Base-by-base conservation (phyloP, 2,113 vertebrate species). In the Neofelis nebulosa region DNA sequence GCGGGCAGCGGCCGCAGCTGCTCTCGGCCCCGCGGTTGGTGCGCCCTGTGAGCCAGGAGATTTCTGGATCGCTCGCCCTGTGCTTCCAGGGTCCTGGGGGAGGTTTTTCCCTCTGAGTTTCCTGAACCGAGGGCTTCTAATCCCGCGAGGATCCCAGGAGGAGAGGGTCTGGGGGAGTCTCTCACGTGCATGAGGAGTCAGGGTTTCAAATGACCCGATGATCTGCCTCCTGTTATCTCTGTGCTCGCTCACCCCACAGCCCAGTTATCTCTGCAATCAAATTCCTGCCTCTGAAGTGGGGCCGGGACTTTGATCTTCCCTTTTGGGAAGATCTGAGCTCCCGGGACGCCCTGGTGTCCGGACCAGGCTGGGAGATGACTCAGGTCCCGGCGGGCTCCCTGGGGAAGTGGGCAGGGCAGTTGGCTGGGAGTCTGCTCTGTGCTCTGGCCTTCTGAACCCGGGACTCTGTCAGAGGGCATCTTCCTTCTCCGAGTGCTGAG, bases 291-390 rank as follows among this genome's bases (percentile, higher is more conserved):
- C 85, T 91, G 27, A 88, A 84, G 80, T 25, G 66, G 45, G 23
- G 57, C 82, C 7, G 5, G 25, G 45, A 14, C 91, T 95, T 95
- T 97, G 73, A 93, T 93, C 90, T 87, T 33, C 74, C 52, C 50
- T 79, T 57, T 0, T 1, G 63, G 29, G 63, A 80, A 71, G 74
- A 41, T 73, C 81, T 96, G 55, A 87, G 88, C 55, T 74, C 81
- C 31, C 45, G 0, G 45, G 90, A 68, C 2, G 25, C 33, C 74
- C 33, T 50, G 48, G 86, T 73, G 94, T 86, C 31, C 14, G 3
- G 45, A 15, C 41, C 79, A 48, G 41, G 79, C 79, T 36, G 18
- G 19, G 79, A 55, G 71, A 41, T 36, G 79, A 29, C 81, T n/a
- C 7, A 29, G 36, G 48, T 36, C 57, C 41, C 14, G 66, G 76